Evolutionary conservation across 2,113 vertebrate genomes (phyloP), one percentile per base, ranked within the genome.

Genomic region (Ageneiosus marmoratus): DNA sequence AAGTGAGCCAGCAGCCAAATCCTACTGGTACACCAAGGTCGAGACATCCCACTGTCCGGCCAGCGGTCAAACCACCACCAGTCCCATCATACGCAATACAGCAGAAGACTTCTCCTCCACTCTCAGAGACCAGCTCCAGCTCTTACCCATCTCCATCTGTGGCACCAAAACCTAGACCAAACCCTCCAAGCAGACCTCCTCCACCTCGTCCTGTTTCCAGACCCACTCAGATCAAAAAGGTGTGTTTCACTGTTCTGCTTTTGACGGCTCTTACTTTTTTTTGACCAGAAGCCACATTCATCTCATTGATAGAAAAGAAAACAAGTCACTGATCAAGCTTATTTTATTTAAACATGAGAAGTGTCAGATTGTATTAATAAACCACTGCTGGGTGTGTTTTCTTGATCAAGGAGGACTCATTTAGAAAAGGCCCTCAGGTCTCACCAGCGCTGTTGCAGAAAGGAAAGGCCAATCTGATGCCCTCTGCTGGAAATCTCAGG

Each of bases 171-270:
- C 60, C 56, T n/a, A 85, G 91, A n/a, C 90, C 93, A n/a, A 85
- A 85, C 20, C 94, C 94, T 0, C 94, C 94, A 5, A 91, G 53
- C 81, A 91, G 94, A 90, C 93, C 94, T 72, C 93, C 93, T 48
- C 94, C 94, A 0, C 92, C 92, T 41, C 91, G 91, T 79, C 94
- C 93, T 46, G 41, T 87, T 27, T 90, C 77, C 81, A 92, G 76
- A 80, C 81, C 84, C 24, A 70, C 69, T 51, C 79, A 44, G 50
- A 9, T 84, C 46, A 34, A 63, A 70, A 62, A 86, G 86, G 89
- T 89, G 48, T 76, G 80, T 73, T n/a, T 73, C 1, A 22, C n/a
- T 24, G 11, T 24, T 29, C 56, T 55, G 8, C 44, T 56, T 41
- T 29, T 63, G 29, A 24, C 46, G 48, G 18, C 55, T 41, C 37